These are phyloP conservation scores for Characodon lateralis DNA, from an alignment of 2,797 vertebrate species.

Conservation along the genomic window DNA sequence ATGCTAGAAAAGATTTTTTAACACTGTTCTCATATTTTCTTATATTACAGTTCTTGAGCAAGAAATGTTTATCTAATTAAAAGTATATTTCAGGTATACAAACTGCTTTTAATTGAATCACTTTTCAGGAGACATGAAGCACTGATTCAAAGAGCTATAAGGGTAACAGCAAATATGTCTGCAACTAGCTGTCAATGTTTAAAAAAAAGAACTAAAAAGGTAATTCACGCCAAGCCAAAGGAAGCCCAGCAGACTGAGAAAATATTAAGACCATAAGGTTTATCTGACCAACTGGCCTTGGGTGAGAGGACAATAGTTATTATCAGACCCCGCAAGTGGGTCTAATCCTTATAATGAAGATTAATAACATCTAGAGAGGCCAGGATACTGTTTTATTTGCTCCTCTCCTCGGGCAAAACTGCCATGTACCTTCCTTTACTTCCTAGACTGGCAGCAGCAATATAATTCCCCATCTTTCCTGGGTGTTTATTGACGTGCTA, in stretches of 20 bases:
- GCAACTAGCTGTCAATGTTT: neutral
- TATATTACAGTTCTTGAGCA: too few species aligned
- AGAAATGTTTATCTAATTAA: too few species aligned
- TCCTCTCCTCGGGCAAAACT: slow-evolving; percentile 42
- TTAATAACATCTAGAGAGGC: slow-evolving; percentile 46
- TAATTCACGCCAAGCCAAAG: slow-evolving; percentile 9
- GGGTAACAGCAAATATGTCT: neutral
- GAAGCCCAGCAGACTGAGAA: slow-evolving; percentile 16
- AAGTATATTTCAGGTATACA: neutral
- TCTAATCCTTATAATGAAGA: slow-evolving; percentile 62
- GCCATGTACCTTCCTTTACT: slow-evolving; percentile 39
- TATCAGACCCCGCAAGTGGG: slow-evolving; percentile 39
- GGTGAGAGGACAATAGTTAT: slow-evolving; percentile 45
- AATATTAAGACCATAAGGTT: slow-evolving; percentile 35
- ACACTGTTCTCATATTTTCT: neutral
- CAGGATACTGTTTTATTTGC: slow-evolving; percentile 42
- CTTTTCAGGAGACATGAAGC: neutral
- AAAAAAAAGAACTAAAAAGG: slow-evolving; percentile 2
- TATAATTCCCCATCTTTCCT: slow-evolving; percentile 51
- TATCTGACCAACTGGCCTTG: slow-evolving; percentile 26
- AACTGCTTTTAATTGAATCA: neutral
- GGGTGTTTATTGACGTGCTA: slow-evolving; percentile 58
- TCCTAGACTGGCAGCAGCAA: slow-evolving; percentile 52
- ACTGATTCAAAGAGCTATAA: neutral
- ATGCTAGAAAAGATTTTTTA: neutral